Evolutionary conservation across 2,888 invertebrate species (phyloP).

Genomic region (Cyrtodaria siliqua): DNA sequence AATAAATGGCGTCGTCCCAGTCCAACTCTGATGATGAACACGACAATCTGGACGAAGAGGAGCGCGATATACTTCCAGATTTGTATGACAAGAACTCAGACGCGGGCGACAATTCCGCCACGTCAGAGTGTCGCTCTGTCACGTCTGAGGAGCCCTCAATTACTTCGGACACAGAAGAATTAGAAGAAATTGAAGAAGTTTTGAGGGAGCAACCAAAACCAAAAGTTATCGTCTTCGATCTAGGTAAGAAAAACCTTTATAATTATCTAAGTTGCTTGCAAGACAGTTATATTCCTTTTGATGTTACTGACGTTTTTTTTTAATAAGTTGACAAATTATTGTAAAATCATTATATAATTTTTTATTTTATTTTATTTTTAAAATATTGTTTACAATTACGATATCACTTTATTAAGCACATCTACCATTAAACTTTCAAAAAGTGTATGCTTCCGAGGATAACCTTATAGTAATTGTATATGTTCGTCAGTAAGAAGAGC

Average conservation of each 20-base stretch:
- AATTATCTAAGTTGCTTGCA: too few relatives aligned
- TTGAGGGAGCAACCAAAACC: constrained; percentile 64
- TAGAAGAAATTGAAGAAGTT: constrained; percentile 53
- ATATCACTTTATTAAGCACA: too few relatives aligned
- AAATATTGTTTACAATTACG: too few relatives aligned
- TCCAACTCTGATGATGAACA: constrained; percentile 30
- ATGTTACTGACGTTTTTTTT: too few relatives aligned
- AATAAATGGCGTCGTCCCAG: constrained; percentile 18
- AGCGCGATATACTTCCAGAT: constrained; percentile 53
- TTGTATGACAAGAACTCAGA: constrained; percentile 49
- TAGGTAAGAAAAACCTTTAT: constrained; percentile 72
- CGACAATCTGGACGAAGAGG: constrained; percentile 48
- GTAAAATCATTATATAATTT: too few relatives aligned
- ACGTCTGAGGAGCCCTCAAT: constrained; percentile 64
- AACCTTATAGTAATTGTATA: too few relatives aligned
- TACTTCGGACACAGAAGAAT: constrained; percentile 33
- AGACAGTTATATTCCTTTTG: too few relatives aligned
- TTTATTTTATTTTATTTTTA: too few relatives aligned
- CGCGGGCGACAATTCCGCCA: constrained; percentile 36
- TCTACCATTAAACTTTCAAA: too few relatives aligned
- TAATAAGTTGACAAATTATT: too few relatives aligned
- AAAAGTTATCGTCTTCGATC: constrained; percentile 71
- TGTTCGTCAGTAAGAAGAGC: too few relatives aligned
- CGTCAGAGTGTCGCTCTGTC: constrained; percentile 49
- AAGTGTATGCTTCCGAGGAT: too few relatives aligned